Evolutionary conservation across 2,888 invertebrate species (phyloP), one percentile per base, ranked within the genome.

Genomic region (Phengaris arion): DNA sequence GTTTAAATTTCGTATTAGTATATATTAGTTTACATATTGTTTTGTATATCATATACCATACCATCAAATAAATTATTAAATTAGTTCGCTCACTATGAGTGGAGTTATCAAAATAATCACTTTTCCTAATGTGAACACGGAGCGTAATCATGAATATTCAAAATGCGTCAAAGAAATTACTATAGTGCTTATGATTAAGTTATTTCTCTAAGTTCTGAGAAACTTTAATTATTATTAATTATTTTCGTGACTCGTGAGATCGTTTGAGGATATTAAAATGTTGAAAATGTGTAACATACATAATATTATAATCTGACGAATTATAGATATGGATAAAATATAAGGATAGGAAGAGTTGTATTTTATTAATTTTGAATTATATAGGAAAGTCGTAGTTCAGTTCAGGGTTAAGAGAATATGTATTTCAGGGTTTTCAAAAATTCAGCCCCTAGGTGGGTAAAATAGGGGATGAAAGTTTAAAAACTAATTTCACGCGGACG

Each of bases 161-260:
- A 45, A 64, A 45, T 64, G 64, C 64, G 64, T 64, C 64, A 35
- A 35, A 64, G 35, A 64, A 64, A 64, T 64, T 64, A 64, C 35
- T 45, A 64, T 2, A 64, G 45, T 64, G 64, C 64, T 35, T 64
- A 64, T 64, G 13, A 64, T 64, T 64, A 35, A 64, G 64, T 64
- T 64, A 64, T 64, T 64, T 64, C 35, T 35, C 35, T 64, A 64
- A 64, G 35, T 35, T 15, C 35, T 45, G 45, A 64, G 35, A 35
- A 10, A 64, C 12, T 64, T 45, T 64, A 64, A 35, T 64, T 59
- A 59, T 59, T 59, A 59, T 59, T 35, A 35, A 35, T 35, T 64
- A 64, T 45, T 35, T 6, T 12, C 12, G 35, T 45, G 45, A 64
- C 35, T 45, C 13, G 2, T n/a, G 35, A 64, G 45, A 12, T 12